Evolutionary conservation across 2,888 invertebrate species (phyloP).

Genomic region (Amphimallon solstitiale): DNA sequence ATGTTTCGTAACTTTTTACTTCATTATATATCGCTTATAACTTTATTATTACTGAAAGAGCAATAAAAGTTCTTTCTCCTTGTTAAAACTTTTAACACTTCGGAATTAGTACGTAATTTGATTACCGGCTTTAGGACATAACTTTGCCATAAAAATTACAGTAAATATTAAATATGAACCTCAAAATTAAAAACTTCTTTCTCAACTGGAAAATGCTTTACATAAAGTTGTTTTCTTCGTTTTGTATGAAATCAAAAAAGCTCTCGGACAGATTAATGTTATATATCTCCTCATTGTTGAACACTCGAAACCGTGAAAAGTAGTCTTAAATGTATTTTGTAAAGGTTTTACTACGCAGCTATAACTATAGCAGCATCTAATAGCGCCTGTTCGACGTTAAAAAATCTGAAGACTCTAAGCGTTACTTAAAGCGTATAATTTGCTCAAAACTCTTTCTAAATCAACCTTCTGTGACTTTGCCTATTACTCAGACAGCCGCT

Average conservation of each 20-base stretch:
- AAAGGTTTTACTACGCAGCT: too few species aligned
- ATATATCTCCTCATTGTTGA: background rate
- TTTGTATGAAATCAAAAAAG: too few species aligned
- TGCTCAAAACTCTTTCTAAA: too few species aligned
- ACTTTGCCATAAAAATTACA: slow-evolving; percentile 32
- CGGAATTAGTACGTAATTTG: slow-evolving; percentile 36
- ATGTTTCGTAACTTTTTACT: slow-evolving; percentile 30
- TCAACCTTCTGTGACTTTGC: too few species aligned
- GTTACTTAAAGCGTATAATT: too few species aligned
- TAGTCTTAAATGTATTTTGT: background rate
- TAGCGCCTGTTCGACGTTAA: too few species aligned
- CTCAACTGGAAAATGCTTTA: background rate
- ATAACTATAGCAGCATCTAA: too few species aligned
- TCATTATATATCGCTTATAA: slow-evolving; percentile 36
- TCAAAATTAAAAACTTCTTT: slow-evolving; percentile 29
- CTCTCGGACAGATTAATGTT: background rate
- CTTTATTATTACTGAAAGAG: slow-evolving; percentile 33
- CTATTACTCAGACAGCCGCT: too few species aligned
- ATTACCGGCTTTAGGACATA: slow-evolving; percentile 32
- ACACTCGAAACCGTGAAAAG: background rate
- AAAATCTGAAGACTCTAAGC: too few species aligned
- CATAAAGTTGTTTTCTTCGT: slow-evolving; percentile 18
- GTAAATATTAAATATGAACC: slow-evolving; percentile 33
- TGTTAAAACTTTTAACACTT: slow-evolving; percentile 37
- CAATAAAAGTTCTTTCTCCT: slow-evolving; percentile 34